Evolutionary conservation across 2,888 invertebrate species (phyloP).

Genomic region (Phaedon cochleariae): DNA sequence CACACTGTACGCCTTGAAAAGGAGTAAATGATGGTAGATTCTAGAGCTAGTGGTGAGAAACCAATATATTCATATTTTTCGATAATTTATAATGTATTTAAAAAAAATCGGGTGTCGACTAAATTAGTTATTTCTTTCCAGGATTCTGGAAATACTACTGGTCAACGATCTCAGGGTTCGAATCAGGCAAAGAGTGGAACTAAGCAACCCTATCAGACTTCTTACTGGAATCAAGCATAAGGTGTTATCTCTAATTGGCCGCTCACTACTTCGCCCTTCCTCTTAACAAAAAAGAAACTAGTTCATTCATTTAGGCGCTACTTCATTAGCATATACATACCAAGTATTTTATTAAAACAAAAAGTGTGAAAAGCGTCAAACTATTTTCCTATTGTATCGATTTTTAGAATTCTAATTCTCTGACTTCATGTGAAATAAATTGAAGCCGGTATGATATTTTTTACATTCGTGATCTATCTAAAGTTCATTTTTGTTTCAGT

Average conservation of each 20-base stretch:
- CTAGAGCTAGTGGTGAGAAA: no score
- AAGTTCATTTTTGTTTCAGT: constrained; percentile 28
- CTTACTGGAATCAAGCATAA: constrained; percentile 73
- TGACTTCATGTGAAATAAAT: constrained; percentile 48
- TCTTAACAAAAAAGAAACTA: constrained; percentile 28
- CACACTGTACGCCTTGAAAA: no score
- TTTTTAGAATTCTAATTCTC: constrained; percentile 42
- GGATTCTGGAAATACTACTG: constrained; percentile 65
- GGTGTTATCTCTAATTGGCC: constrained; percentile 36
- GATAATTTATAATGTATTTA: no score
- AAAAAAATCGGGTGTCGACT: no score
- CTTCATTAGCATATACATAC: constrained; percentile 43
- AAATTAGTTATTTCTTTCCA: constrained; percentile 58
- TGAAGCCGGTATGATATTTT: constrained; percentile 45
- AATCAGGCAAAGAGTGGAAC: constrained; percentile 67
- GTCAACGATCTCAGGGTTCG: constrained; percentile 63
- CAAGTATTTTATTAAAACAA: constrained; percentile 43
- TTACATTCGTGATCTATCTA: constrained; percentile 39
- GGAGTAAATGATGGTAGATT: no score
- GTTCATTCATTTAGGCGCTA: constrained; percentile 42
- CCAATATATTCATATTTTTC: no score
- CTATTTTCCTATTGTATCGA: constrained; percentile 50
- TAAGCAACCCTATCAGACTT: constrained; percentile 71
- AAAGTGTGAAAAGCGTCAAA: constrained; percentile 47
- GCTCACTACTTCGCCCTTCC: constrained; percentile 49